Evolutionary conservation across 2,888 invertebrate genomes (phyloP), one percentile per base, ranked within the genome.

Genomic region (Malachius bipustulatus): DNA sequence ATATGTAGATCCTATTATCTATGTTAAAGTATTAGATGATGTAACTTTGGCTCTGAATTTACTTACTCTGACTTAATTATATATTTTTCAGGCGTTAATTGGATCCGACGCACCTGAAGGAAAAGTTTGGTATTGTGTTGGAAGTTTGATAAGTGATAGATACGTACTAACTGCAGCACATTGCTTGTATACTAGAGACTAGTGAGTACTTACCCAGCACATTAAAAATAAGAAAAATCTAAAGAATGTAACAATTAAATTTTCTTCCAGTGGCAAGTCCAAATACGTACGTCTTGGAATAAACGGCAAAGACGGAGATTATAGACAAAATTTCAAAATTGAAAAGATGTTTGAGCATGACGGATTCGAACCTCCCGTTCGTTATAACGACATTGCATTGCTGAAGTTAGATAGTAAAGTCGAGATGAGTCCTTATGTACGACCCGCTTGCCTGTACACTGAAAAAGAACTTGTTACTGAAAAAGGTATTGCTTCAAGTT

Each of bases 141-240:
- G 79, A 0, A 66, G 71, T 1, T 59, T 82, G 6, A 71, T 82
- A 35, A 75, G 75, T 40, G 49, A 73, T 1, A 59, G 60, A 3
- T 77, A 69, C 52, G 69, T 82, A 19, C 52, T 82, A 4, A 75
- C 77, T 0, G 79, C 79, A 0, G 77, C 73, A 0, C 80, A 81
- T 51, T 82, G 81, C 45, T 52, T 47, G 9, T 42, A 30, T 24
- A 30, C 57, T 15, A 30, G 15, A 12, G 36, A 29, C 16, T 36
- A 15, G 44, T 44, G 38, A 44, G 41, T 44, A 28, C 9, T 11
- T 31, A 14, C n/a, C n/a, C n/a, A n/a, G n/a, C n/a, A n/a, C n/a
- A 19, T 46, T 38, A 40, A 42, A 40, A 28, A 16, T 8, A 19
- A 6, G 6, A 19, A 8, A 8, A 19, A 19, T 8, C n/a, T 8